A percentile compares a stretch with the other conserved stretches of the same genome.
These are phyloP conservation scores for Rhizomys pruinosus DNA, from an alignment of 2,113 vertebrate genomes.

Conservation along the genomic window DNA sequence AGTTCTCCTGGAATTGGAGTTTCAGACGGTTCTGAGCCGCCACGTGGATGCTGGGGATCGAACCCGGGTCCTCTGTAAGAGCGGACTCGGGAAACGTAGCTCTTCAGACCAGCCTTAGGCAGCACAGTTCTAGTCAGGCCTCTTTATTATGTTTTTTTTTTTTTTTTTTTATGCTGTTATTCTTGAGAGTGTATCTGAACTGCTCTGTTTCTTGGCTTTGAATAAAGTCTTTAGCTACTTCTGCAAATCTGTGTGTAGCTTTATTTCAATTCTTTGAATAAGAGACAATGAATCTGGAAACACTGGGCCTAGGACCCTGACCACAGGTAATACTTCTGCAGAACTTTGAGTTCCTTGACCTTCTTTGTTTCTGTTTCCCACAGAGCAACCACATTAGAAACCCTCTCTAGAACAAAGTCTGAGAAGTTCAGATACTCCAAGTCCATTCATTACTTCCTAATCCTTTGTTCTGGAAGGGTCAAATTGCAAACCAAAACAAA, in stretches of 20 bases:
- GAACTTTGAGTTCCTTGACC: neutral
- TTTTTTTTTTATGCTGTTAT: neutral
- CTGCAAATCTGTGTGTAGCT: neutral
- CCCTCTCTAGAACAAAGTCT: neutral
- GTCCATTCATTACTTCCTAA: neutral
- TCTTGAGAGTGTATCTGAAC: neutral
- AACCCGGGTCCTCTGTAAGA: too few relatives aligned
- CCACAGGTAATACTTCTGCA: too few relatives aligned
- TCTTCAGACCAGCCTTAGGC: too few relatives aligned
- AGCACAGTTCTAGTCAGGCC: too few relatives aligned
- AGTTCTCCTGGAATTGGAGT: too few relatives aligned
- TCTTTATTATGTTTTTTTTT: too few relatives aligned
- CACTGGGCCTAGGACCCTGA: accelerated
- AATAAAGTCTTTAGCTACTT: too few relatives aligned
- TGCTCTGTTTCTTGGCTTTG: neutral
- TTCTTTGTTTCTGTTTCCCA: neutral
- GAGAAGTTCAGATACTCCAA: neutral
- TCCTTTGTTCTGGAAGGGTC: neutral
- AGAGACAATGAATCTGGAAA: neutral
- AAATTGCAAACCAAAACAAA: too few relatives aligned
- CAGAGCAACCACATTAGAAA: neutral
- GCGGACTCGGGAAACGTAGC: too few relatives aligned
- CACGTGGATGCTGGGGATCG: too few relatives aligned
- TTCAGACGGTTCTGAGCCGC: too few relatives aligned
- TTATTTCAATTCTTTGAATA: neutral